These are phyloP conservation scores for Rhinichthys klamathensis DNA, from an alignment of 2,113 vertebrate genomes.

Conservation along the genomic window DNA sequence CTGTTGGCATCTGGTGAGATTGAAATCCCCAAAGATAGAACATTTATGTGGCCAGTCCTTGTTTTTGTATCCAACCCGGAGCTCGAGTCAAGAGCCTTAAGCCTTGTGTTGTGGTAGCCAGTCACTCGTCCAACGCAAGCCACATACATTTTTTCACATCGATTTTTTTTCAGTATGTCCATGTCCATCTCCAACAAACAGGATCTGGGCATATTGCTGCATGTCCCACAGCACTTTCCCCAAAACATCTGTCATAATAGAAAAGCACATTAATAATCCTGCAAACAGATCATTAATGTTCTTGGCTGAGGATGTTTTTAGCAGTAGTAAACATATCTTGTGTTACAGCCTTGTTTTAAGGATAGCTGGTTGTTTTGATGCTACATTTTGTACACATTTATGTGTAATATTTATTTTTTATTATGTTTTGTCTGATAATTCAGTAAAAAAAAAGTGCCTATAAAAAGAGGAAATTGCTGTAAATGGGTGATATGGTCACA, in stretches of 20 bases:
- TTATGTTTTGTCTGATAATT: background rate
- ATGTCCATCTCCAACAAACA: slow-evolving; percentile 40
- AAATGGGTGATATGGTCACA: background rate
- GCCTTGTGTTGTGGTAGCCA: slow-evolving; percentile 67
- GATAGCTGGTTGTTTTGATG: background rate
- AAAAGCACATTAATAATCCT: slow-evolving; percentile 34
- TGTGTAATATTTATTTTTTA: background rate
- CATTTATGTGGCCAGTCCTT: slow-evolving; percentile 42
- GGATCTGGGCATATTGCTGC: slow-evolving; percentile 14
- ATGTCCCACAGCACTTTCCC: background rate
- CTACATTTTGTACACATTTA: background rate
- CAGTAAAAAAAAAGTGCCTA: background rate
- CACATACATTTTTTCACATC: slow-evolving; percentile 40
- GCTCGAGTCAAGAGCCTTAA: slow-evolving; percentile 58
- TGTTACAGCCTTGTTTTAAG: slow-evolving; percentile 6
- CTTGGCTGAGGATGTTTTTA: background rate
- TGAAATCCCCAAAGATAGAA: slow-evolving; percentile 8
- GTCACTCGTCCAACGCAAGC: slow-evolving; percentile 14
- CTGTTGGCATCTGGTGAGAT: slow-evolving; percentile 14
- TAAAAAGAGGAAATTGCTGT: background rate
- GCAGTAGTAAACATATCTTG: background rate
- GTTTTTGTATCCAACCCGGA: slow-evolving; percentile 63
- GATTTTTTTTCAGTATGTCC: slow-evolving; percentile 15
- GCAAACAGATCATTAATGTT: slow-evolving; percentile 16
- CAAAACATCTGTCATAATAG: slow-evolving; percentile 29